Base-by-base conservation (phyloP, 1,140 invertebrate genomes). In the Drosophila sturtevanti region DNA sequence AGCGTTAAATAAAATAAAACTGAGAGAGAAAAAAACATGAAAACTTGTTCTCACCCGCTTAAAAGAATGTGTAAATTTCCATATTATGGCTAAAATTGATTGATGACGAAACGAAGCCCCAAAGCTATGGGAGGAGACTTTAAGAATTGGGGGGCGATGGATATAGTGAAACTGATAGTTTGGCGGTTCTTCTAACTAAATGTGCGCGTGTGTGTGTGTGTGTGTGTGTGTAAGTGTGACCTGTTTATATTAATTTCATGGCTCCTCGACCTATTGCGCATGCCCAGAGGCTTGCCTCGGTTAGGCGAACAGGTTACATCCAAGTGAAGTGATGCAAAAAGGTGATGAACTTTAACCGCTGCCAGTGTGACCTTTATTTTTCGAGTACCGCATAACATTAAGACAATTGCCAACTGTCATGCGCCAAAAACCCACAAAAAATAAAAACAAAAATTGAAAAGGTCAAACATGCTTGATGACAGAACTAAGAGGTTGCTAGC, bases 11-110 rank as follows among this genome's bases (percentile, higher is more conserved):
- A 75, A 75, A 59, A n/a, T n/a, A n/a, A n/a, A n/a, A n/a, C n/a
- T n/a, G n/a, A n/a, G n/a, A n/a, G n/a, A n/a, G n/a, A n/a, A 24
- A 59, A 12, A 21, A 72, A 72, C 73, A 67, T n/a, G n/a, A 38
- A 69, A 77, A 77, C 74, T 62, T 70, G 74, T 77, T 77, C 66
- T 52, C 73, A 76, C 56, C 72, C 67, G 64, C 63, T 4, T 7
- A n/a, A 35, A 70, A 44, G 44, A 60, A 60, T n/a, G 65, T 38
- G 58, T 63, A 62, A 27, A 48, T 31, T 52, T 31, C 22, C 38
- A 44, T 24, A 48, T 14, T 44, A 27, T 21, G 41, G 16, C 41
- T 18, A 27, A 52, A 65, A 27, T 41, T 77, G 73, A 77, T 77
- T 77, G 74, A 77, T 77, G 73, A 64, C 58, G 58, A 22, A 52